Evolutionary conservation across 2,113 vertebrate species (phyloP), one percentile per base, ranked within the genome.

Genomic region (Prionailurus viverrinus): DNA sequence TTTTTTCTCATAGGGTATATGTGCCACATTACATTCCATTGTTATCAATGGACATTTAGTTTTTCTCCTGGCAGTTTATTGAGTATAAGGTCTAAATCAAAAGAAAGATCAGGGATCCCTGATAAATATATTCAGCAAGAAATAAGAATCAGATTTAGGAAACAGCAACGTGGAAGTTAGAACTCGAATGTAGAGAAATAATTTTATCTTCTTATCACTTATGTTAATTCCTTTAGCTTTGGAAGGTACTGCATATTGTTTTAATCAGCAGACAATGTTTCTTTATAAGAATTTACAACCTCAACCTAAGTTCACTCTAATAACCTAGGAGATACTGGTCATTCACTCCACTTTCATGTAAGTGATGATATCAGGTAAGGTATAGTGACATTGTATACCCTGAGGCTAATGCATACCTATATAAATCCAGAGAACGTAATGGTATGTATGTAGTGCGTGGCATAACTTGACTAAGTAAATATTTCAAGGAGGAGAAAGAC

Each of bases 381-480:
- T 76, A 13, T 31, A 39, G 29, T 39, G 18, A 11, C 18, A 3
- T 16, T 7, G 4, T 16, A 0, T 33, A 25, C 3, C 31, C 10
- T 33, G 51, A 79, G 58, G 3, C 25, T 55, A 39, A 27, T 66
- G 12, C 4, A 16, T 58, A 0, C 21, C 1, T 71, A 39, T 31
- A 78, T 65, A 66, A 63, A 73, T 7, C 1, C 55, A 69, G 41
- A 74, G 7, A 83, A 29, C 18, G 18, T 58, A 19, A n/a, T 69
- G n/a, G 7, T 9, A 2, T 41, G 3, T 9, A 7, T 73, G 65
- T 27, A 16, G 14, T 27, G 2, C 29, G 7, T 39, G 29, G 1
- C 4, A 1, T 58, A 79, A 53, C 71, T 83, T 84, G 81, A 76
- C 14, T 58, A 48, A 33, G 8, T 71, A 11, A 86, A 36, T 6